Evolutionary conservation across 2,888 invertebrate species (phyloP), one percentile per base, ranked within the genome.

Genomic region (Monoplex corrugatus): DNA sequence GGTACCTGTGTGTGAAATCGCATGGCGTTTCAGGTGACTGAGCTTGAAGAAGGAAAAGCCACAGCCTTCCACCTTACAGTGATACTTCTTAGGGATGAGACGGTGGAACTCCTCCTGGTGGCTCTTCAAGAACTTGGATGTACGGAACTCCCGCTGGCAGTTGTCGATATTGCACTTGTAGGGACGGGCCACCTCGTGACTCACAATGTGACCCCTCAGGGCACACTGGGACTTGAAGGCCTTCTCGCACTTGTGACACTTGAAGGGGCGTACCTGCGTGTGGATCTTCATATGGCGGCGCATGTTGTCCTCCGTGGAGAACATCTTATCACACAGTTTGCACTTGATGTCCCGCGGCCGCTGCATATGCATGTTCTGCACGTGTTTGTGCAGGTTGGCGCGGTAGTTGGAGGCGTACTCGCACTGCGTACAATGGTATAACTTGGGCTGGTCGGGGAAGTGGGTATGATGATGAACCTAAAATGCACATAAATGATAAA

Each of bases 1-100:
- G 6, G 5, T 85, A 95, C 96, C 96, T 93, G 95, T 94, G 91
- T 96, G 96, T 83, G 95, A 95, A 87, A 94, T 94, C 87, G 94
- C 93, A 92, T 96, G 96, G 28, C 95, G 92, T 86, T 94, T 94
- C 84, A 96, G 92, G 91, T 95, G 95, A 89, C 94, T 94, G 89
- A 94, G 94, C 91, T 95, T 95, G 92, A 95, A 95, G 92, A 96
- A 96, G 84, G 94, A 94, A 90, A 94, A 94, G 10, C 91, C 92
- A 92, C 96, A 96, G 45, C 94, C 94, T 68, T 94, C 94, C 87
- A 94, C 93, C 38, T 92, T 88, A 91, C 96, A 96, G 86, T 92
- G 92, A 89, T 93, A 94, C 82, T 93, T 94, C 91, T 95, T 95
- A 38, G 94, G 93, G 45, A 93, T 92, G 86, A 94, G 90, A 85